Conservation (phyloP, 2,888 invertebrate species). For the Parnassius smintheus region DNA sequence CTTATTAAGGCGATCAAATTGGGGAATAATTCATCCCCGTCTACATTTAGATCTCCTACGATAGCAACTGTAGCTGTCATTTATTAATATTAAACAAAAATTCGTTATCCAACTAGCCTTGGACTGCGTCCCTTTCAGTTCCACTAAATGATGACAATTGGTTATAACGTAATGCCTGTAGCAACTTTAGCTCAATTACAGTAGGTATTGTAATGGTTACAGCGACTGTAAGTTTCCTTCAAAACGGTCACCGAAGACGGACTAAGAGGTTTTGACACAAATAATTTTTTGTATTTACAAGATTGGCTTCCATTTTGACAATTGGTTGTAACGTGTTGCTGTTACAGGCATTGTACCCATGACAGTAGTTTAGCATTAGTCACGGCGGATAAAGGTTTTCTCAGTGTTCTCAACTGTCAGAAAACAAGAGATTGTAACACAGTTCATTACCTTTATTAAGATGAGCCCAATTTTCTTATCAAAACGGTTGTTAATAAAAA, state of each 20-base stretch:
- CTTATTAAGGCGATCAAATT: constrained; percentile 45
- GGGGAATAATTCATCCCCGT: constrained; percentile 60
- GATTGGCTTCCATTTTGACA: too few relatives aligned
- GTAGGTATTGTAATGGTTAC: constrained; percentile 50
- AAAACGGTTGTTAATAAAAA: constrained; percentile 38
- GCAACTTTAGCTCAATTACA: constrained; percentile 43
- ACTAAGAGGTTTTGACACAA: neutral
- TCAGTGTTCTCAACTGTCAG: too few relatives aligned
- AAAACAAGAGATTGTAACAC: too few relatives aligned
- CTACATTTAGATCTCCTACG: constrained; percentile 66
- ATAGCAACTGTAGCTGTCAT: constrained; percentile 65
- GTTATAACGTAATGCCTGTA: constrained; percentile 68
- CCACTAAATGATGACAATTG: constrained; percentile 77
- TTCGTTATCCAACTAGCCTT: constrained; percentile 79
- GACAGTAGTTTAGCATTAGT: too few relatives aligned
- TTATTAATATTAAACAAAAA: constrained; percentile 79
- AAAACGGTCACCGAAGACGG: constrained; percentile 2
- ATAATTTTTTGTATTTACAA: too few relatives aligned
- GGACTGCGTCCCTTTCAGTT: constrained; percentile 75
- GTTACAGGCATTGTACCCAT: too few relatives aligned
- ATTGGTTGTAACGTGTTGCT: too few relatives aligned
- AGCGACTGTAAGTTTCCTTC: constrained; percentile 50
- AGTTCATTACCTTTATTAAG: too few relatives aligned
- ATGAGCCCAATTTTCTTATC: too few relatives aligned
- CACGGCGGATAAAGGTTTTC: too few relatives aligned